These are phyloP conservation scores for Mastomys coucha DNA, from an alignment of 2,113 vertebrate genomes.

Conservation along the genomic window DNA sequence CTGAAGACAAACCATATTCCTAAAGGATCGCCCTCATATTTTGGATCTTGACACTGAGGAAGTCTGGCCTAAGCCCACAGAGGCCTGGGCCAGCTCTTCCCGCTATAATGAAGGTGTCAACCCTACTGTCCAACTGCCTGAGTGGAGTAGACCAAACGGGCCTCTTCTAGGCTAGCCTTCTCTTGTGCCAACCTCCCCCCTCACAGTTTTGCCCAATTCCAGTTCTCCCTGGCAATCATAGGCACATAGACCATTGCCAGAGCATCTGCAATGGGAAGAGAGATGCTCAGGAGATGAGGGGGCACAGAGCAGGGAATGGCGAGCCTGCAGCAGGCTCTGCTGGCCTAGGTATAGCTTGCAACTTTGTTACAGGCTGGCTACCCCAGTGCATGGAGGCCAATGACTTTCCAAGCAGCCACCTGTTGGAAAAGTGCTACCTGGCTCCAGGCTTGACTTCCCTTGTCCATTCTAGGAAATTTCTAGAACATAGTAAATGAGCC, in stretches of 20 bases:
- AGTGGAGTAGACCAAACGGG: background rate
- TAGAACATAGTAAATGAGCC: background rate
- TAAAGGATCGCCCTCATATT: background rate
- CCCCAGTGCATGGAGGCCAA: background rate
- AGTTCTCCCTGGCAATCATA: background rate
- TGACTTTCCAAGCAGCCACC: background rate
- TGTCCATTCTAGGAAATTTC: constrained; percentile 30
- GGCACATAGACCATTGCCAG: background rate
- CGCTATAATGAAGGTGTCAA: background rate
- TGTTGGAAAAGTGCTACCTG: background rate
- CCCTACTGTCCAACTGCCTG: background rate
- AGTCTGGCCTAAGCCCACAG: background rate
- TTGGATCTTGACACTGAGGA: background rate
- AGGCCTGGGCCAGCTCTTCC: background rate
- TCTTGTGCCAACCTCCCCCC: background rate
- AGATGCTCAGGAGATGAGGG: background rate
- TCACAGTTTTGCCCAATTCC: background rate
- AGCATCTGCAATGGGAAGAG: background rate
- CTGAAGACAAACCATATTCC: background rate
- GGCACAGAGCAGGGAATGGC: background rate
- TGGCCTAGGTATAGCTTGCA: too few relatives aligned
- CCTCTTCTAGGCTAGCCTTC: background rate
- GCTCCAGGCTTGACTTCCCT: background rate
- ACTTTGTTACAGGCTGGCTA: background rate
- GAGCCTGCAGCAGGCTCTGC: background rate